These are phyloP conservation scores for Centropus unirufus DNA, from an alignment of 2,113 vertebrate species.

Conservation along the genomic window DNA sequence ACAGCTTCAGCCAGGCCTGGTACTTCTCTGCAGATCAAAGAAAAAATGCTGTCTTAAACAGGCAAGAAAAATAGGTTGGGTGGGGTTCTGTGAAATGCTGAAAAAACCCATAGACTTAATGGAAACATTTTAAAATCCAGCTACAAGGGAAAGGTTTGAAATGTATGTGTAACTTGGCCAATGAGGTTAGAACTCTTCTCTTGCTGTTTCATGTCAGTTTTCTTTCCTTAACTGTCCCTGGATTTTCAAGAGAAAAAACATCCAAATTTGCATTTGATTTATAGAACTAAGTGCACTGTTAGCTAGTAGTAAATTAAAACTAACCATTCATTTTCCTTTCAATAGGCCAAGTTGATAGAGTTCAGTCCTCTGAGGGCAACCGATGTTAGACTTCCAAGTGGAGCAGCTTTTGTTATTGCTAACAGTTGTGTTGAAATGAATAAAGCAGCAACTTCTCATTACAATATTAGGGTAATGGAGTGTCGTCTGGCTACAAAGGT, in stretches of 20 bases:
- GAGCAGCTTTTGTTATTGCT: constrained; percentile 93
- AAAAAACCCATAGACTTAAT: constrained; percentile 50
- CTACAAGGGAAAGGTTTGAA: background rate
- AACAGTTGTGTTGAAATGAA: constrained; percentile 97
- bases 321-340: constrained; percentile 61
- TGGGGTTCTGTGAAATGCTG: constrained; percentile 48
- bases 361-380: constrained; percentile 91
- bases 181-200: constrained; percentile 37
- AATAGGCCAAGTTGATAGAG: constrained; percentile 95
- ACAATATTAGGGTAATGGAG: constrained; percentile 93
- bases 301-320: constrained; percentile 52
- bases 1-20: constrained; percentile 42
- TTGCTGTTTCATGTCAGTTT: constrained; percentile 52
- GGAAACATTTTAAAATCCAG: constrained; percentile 50
- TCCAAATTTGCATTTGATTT: constrained; percentile 58
- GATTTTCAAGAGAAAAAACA: constrained; percentile 32
- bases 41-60: constrained; percentile 55
- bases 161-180: constrained; percentile 29
- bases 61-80: constrained; percentile 57
- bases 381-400: constrained; percentile 89
- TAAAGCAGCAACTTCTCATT: constrained; percentile 95
- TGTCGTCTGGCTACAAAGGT: constrained; percentile 95
- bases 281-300: constrained; percentile 50
- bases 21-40: constrained; percentile 61
- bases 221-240: background rate